phyloP scores from a whole-genome alignment of 1,140 invertebrate genomes.

The roundworm (Caenorhabditis elegans) region DNA sequence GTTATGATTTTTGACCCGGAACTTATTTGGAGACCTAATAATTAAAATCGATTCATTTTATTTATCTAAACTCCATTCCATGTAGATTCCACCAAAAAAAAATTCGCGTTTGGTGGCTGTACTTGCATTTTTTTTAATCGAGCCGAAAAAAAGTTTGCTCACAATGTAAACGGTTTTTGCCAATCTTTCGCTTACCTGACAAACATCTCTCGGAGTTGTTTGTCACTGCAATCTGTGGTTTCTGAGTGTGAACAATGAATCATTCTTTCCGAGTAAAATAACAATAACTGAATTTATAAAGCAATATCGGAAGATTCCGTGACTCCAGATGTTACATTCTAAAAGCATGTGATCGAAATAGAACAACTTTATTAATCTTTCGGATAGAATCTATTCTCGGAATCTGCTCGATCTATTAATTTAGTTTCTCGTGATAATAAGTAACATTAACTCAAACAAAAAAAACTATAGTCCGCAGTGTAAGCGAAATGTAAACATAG shows the following conservation, averaged over 20 bases:
- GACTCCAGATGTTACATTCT: not conserved
- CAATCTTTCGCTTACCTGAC: not conserved
- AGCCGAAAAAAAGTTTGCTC: too few species aligned
- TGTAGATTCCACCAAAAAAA: too few species aligned
- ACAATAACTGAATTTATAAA: too few species aligned
- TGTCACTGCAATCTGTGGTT: conserved; percentile 6
- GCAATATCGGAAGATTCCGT: not conserved
- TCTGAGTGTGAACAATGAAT: conserved; percentile 13
- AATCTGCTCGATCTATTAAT: conserved; percentile 8
- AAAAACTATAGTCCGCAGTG: conserved; percentile 3
- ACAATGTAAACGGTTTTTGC: not conserved
- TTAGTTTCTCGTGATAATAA: conserved; percentile 20
- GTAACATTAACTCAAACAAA: not conserved
- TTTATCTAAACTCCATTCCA: too few species aligned
- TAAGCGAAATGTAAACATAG: conserved; percentile 11
- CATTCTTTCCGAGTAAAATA: not conserved
- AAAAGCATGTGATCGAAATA: not conserved
- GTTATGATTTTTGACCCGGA: too few species aligned
- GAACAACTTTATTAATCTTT: not conserved
- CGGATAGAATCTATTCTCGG: not conserved
- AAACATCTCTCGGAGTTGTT: not conserved
- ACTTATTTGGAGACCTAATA: too few species aligned
- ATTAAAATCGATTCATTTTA: too few species aligned
- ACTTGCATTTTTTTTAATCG: too few species aligned
- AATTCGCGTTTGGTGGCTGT: too few species aligned